Conservation (phyloP, 2,888 invertebrate species). For the Cyclophora punctaria region DNA sequence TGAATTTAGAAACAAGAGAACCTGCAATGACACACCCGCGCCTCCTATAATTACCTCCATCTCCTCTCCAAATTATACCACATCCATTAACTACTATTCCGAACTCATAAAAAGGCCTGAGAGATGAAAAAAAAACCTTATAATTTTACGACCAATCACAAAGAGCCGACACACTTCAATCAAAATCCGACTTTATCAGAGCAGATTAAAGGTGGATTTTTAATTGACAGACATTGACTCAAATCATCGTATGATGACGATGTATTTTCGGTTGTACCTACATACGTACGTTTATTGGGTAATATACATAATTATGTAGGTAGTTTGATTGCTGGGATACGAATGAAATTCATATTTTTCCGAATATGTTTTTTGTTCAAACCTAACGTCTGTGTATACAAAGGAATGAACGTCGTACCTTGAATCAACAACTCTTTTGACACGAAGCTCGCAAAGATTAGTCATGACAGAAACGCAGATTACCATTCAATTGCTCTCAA, state of each 20-base stretch:
- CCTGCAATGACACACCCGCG: constrained; percentile 65
- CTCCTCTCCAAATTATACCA: constrained; percentile 55
- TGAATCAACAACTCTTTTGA: too few relatives aligned
- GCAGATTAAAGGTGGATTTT: constrained; percentile 5
- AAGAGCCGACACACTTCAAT: not conserved
- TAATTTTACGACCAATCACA: constrained; percentile 53
- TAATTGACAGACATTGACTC: constrained; percentile 5
- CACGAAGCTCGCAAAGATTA: too few relatives aligned
- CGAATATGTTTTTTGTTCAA: too few relatives aligned
- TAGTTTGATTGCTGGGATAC: constrained; percentile 13
- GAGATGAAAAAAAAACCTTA: constrained; percentile 39
- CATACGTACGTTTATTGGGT: constrained; percentile 18
- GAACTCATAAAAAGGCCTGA: constrained; percentile 56
- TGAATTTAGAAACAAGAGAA: constrained; percentile 35
- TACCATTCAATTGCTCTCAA: too few relatives aligned
- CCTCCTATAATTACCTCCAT: constrained; percentile 62
- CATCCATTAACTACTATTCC: constrained; percentile 65
- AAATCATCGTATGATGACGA: constrained; percentile 16
- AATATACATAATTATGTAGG: constrained; percentile 23
- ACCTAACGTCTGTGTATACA: too few relatives aligned
- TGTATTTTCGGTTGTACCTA: constrained; percentile 13
- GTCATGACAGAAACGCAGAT: too few relatives aligned
- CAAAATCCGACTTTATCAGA: not conserved
- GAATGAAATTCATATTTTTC: constrained; percentile 5
- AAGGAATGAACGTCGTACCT: too few relatives aligned